Base-by-base conservation (phyloP, 2,888 invertebrate genomes). In the Drosophila sordidapex region DNA sequence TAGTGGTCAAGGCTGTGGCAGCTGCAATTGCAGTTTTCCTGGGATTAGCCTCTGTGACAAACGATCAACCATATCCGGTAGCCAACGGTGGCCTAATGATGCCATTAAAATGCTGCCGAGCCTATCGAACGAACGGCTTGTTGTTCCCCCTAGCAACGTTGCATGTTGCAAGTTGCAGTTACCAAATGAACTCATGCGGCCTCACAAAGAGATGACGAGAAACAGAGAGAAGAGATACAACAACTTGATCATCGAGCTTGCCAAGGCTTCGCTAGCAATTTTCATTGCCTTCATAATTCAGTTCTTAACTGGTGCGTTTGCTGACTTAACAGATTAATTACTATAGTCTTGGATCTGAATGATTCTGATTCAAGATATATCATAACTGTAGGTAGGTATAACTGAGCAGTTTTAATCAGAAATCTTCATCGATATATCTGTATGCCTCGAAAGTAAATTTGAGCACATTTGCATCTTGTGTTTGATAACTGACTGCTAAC, bases 11-110 rank as follows among this genome's bases (percentile, higher is more conserved):
- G 36, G 18, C 18, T n/a, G 18, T 40, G 29, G 31, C 43, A 46
- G 36, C 36, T 70, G 54, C 56, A 46, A 60, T 48, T 35, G 70
- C 61, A 53, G 60, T 43, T 60, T 66, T 54, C 51, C 31, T 31
- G 68, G 83, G 74, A 79, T 89, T 76, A 87, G 74, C 77, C 51
- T 18, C 78, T 79, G 87, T 85, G 85, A 85, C 85, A 85, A 85
- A 85, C 89, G 85, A 85, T 89, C 85, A 84, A 70, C 85, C 89
- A 84, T 85, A 89, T 85, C 85, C 85, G 85, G 89, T 87, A 84
- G 85, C 87, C 87, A 65, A 68, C 72, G 72, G 66, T 71, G 65
- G 70, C 77, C 89, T 85, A 85, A 85, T 85, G 85, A 85, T 83
- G 87, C 85, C 84, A 85, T 89, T 85, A 85, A 85, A 72, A 76